These are phyloP conservation scores for Picathartes gymnocephalus DNA, from an alignment of 2,113 vertebrate species.

Conservation along the genomic window DNA sequence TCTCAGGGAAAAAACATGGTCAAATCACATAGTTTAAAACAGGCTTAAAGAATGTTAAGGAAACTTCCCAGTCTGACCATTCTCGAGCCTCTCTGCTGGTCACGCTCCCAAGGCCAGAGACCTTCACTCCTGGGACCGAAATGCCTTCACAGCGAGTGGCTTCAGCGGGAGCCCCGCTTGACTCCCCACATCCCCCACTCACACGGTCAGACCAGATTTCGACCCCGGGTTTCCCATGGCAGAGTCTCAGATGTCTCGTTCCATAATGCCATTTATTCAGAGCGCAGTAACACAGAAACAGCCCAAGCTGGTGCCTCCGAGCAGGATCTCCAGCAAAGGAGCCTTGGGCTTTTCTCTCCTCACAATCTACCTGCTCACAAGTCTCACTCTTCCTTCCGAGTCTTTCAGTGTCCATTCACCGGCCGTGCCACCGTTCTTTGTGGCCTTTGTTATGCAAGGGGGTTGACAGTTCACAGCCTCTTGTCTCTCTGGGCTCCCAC, in stretches of 20 bases:
- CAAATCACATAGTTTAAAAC: background rate
- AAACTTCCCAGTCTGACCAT: background rate
- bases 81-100: background rate
- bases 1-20: background rate
- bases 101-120: background rate
- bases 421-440: background rate
- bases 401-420: background rate
- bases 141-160: fast-evolving
- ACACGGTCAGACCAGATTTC: background rate
- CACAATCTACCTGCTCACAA: background rate
- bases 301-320: fast-evolving
- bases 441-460: background rate
- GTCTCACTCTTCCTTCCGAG: background rate
- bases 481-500: background rate
- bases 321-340: background rate
- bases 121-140: fast-evolving
- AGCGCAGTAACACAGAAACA: background rate
- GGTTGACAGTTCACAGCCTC: background rate
- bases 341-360: background rate
- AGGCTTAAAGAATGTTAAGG: background rate
- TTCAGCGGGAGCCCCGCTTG: background rate
- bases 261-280: background rate
- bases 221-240: fast-evolving
- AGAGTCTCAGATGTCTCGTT: fast-evolving
- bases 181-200: background rate